Evolutionary conservation across 1,140 invertebrate species (phyloP), one percentile per base, ranked within the genome.

Genomic region (Leptopilina boulardi): DNA sequence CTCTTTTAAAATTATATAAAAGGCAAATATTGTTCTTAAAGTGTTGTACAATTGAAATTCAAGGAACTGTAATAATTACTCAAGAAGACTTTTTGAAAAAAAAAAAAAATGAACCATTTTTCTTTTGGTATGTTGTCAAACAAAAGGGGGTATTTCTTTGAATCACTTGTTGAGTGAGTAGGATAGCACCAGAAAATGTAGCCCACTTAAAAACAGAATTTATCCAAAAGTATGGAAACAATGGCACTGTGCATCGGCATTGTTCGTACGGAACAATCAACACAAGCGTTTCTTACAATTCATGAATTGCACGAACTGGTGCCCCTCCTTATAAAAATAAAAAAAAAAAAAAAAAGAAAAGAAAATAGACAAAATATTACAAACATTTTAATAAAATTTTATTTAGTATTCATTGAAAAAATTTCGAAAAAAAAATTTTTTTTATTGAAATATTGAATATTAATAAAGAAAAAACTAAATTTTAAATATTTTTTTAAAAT

Each of bases 161-260:
- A 66, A 66, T 66, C 56, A 66, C 56, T 66, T 66, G 56, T 66
- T 66, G 56, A 66, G 26, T 30, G 23, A 66, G 8, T 30, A 66
- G 56, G 56, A 23, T 66, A 30, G 56, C 23, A 15, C 56, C 23
- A 66, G 56, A 66, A 66, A 66, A 66, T 23, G 56, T 23, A 66
- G 56, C 56, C 56, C 23, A 66, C 56, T 66, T 66, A 30, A 66
- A 66, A 66, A 66, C 23, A 66, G 56, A 66, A 66, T 66, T 30
- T 66, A 66, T 34, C 56, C 56, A 66, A 66, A 66, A 66, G 56
- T 66, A 66, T 66, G 56, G 11, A 66, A 66, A 66, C 56, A 66
- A 66, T 66, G 56, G 56, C 56, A 26, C 56, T 30, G 11, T 66
- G 23, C 11, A 66, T 66, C 23, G 23, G 23, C 56, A 30, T 66